Percentiles rank a stretch among this genome's conserved stretches.
These are phyloP conservation scores for Colletes collaris DNA, from an alignment of 2,888 invertebrate species.

Conservation along the genomic window DNA sequence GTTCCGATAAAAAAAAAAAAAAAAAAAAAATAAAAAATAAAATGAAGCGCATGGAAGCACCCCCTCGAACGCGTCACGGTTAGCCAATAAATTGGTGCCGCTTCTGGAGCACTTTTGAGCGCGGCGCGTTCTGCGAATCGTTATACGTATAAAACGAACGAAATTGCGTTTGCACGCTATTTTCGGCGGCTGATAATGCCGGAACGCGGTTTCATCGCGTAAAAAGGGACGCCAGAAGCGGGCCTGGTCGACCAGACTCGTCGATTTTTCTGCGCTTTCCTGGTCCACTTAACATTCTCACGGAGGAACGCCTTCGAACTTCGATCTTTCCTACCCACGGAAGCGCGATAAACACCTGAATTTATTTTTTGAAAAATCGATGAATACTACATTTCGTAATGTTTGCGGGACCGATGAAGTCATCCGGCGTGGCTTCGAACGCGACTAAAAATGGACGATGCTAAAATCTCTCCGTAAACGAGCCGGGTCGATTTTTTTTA, in stretches of 20 bases:
- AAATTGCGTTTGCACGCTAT: slow-evolving; percentile 56
- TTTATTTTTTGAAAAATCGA: no score
- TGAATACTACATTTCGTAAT: no score
- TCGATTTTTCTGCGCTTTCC: neutral
- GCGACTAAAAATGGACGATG: neutral
- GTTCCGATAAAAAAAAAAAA: neutral
- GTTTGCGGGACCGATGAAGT: no score
- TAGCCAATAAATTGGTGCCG: slow-evolving; percentile 56
- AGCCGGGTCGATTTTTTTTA: slow-evolving; percentile 16
- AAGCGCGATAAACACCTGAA: no score
- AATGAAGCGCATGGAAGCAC: slow-evolving; percentile 20
- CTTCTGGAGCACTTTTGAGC: slow-evolving; percentile 47
- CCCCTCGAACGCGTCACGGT: slow-evolving; percentile 42
- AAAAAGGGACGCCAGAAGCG: slow-evolving; percentile 15
- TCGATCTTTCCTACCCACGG: neutral
- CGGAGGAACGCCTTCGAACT: neutral
- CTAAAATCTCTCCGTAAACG: slow-evolving; percentile 8
- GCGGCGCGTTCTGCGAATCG: slow-evolving; percentile 35
- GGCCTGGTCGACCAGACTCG: neutral
- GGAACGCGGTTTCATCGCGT: slow-evolving; percentile 34
- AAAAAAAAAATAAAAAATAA: slow-evolving; percentile 3
- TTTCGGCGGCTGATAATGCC: slow-evolving; percentile 60
- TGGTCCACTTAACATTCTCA: neutral
- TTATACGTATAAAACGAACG: slow-evolving; percentile 39
- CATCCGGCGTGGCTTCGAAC: no score